Evolutionary conservation across 2,888 invertebrate genomes (phyloP).

Genomic region (Drosophila borealis): DNA sequence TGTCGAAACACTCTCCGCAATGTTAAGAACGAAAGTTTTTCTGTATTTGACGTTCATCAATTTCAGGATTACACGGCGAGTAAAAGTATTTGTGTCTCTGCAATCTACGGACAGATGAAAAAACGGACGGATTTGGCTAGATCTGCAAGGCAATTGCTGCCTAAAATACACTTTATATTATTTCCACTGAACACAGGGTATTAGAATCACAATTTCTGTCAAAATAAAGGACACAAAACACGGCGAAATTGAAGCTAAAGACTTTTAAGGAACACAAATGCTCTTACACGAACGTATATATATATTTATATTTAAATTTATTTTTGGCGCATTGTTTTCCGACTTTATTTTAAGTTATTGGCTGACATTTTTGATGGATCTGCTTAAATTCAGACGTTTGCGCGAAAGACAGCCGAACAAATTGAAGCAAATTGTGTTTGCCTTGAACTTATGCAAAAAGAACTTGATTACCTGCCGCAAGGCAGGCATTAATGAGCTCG

Average conservation of each 20-base stretch:
- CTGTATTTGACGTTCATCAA: too few relatives aligned
- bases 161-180: too few relatives aligned
- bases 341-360: slow-evolving; percentile 14
- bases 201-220: too few relatives aligned
- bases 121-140: too few relatives aligned
- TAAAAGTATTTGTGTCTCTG: too few relatives aligned
- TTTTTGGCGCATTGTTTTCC: not conserved
- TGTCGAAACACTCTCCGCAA: not conserved
- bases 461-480: slow-evolving; percentile 25
- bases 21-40: too few relatives aligned
- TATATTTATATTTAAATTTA: not conserved
- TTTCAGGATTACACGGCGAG: too few relatives aligned
- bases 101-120: too few relatives aligned
- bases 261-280: not conserved
- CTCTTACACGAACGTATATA: not conserved
- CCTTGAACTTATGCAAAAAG: slow-evolving; percentile 30
- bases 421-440: slow-evolving; percentile 48
- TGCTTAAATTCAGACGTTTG: slow-evolving; percentile 4
- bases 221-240: too few relatives aligned
- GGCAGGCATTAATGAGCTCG: slow-evolving; percentile 43
- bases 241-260: too few relatives aligned
- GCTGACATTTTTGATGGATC: slow-evolving; percentile 48
- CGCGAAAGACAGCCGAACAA: slow-evolving; percentile 27
- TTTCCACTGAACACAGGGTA: too few relatives aligned
- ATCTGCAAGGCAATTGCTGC: too few relatives aligned